Conservation (phyloP, 1,140 invertebrate genomes). For the Metaphire vulgaris region DNA sequence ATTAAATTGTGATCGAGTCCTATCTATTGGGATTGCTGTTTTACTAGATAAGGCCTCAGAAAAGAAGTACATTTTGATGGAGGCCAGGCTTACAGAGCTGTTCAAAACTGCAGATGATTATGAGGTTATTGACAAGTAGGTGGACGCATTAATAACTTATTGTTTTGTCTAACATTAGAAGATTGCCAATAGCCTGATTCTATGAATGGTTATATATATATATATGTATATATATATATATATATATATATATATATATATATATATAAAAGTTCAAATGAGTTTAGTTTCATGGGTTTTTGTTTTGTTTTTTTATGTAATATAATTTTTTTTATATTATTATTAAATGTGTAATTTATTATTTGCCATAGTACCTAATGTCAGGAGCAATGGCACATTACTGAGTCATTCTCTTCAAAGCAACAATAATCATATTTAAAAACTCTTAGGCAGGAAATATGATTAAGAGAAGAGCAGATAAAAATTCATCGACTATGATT, state of each 20-base stretch:
- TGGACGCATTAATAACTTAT: slow-evolving; percentile 7
- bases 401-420: too few relatives aligned
- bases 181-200: not conserved
- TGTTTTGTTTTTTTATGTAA: too few relatives aligned
- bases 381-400: too few relatives aligned
- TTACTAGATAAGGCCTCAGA: slow-evolving; percentile 60
- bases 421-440: too few relatives aligned
- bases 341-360: too few relatives aligned
- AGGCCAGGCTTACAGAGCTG: slow-evolving; percentile 70
- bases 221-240: slow-evolving; percentile 13
- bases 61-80: slow-evolving; percentile 78
- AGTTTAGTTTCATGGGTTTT: too few relatives aligned
- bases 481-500: too few relatives aligned
- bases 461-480: too few relatives aligned
- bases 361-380: too few relatives aligned
- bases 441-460: too few relatives aligned
- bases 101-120: slow-evolving; percentile 66
- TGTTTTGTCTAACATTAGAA: not conserved
- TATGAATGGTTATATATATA: not conserved
- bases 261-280: slow-evolving; percentile 14
- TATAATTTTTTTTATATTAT: too few relatives aligned
- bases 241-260: slow-evolving; percentile 8
- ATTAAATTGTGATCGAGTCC: too few relatives aligned
- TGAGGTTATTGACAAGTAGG: slow-evolving; percentile 62
- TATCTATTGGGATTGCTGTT: slow-evolving; percentile 16